Evolutionary conservation across 2,797 vertebrate genomes (phyloP).

Genomic region (Phaenicophaeus curvirostris): DNA sequence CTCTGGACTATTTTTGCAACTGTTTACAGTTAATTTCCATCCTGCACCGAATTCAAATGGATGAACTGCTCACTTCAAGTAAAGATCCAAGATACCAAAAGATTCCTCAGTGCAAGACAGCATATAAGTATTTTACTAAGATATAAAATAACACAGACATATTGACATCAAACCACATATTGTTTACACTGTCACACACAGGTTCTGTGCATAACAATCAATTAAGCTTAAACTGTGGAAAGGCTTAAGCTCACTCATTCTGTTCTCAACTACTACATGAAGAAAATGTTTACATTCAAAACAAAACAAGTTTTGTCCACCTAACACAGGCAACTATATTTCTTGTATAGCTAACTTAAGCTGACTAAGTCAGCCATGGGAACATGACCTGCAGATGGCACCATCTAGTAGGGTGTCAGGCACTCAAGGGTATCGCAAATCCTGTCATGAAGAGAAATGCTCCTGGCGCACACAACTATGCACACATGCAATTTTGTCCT

Average conservation of each 20-base stretch:
- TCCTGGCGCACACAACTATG: not conserved
- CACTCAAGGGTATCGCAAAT: not conserved
- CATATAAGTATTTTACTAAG: not conserved
- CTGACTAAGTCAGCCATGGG: fast-evolving
- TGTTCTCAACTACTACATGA: not conserved
- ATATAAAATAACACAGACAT: not conserved
- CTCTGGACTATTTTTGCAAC: not conserved
- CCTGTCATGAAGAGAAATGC: not conserved
- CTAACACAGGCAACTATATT: not conserved
- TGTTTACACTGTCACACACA: not conserved
- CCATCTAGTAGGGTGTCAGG: not conserved
- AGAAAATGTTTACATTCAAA: fast-evolving
- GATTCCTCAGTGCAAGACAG: not conserved
- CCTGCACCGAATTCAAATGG: not conserved
- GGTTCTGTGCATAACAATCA: not conserved
- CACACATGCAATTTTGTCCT: not conserved
- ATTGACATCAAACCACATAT: not conserved
- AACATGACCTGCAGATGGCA: constrained; percentile 45
- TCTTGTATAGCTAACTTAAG: not conserved
- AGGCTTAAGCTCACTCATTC: not conserved
- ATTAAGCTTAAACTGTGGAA: not conserved
- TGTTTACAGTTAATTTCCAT: not conserved
- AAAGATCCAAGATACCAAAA: not conserved
- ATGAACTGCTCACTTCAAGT: not conserved
- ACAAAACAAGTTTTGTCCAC: not conserved